phyloP scores from a whole-genome alignment of 2,888 invertebrate species.

The Pyrrhosoma nymphula region DNA sequence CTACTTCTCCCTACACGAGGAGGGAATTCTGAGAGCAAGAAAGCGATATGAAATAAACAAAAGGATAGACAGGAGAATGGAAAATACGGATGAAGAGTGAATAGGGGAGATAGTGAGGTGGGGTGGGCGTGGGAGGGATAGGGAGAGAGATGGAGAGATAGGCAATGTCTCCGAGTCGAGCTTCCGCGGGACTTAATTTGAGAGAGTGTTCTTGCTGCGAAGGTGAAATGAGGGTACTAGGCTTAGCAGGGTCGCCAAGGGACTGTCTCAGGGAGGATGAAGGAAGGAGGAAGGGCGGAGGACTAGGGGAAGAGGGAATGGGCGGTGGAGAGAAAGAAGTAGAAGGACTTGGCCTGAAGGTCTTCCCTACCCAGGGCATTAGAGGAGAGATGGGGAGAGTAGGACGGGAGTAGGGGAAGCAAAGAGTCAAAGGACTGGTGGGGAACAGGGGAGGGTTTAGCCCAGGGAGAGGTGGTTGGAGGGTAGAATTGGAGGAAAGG shows the following conservation, averaged over 20 bases:
- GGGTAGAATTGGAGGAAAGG: background rate
- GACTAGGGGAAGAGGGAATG: background rate
- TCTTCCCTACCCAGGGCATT: background rate
- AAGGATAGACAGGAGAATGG: background rate
- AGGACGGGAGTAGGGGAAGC: background rate
- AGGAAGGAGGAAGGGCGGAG: background rate
- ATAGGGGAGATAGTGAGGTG: background rate
- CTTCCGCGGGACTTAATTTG: conserved; percentile 65
- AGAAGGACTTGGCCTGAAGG: background rate
- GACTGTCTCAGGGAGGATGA: conserved; percentile 7
- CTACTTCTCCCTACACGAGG: background rate
- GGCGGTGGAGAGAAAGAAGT: too few relatives aligned
- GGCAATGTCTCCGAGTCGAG: conserved; percentile 54
- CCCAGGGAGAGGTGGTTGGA: background rate
- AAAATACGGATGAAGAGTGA: background rate
- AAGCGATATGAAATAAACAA: background rate
- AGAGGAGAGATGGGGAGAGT: background rate
- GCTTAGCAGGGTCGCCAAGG: conserved; percentile 41
- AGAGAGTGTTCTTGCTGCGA: conserved; percentile 63
- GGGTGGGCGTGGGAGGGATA: background rate
- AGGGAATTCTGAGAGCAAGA: background rate
- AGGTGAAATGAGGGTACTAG: conserved; percentile 39
- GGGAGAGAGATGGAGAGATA: background rate
- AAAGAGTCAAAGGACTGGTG: background rate
- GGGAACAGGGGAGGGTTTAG: background rate